phyloP scores from a whole-genome alignment of 2,797 vertebrate species.

The Xenopus petersii region DNA sequence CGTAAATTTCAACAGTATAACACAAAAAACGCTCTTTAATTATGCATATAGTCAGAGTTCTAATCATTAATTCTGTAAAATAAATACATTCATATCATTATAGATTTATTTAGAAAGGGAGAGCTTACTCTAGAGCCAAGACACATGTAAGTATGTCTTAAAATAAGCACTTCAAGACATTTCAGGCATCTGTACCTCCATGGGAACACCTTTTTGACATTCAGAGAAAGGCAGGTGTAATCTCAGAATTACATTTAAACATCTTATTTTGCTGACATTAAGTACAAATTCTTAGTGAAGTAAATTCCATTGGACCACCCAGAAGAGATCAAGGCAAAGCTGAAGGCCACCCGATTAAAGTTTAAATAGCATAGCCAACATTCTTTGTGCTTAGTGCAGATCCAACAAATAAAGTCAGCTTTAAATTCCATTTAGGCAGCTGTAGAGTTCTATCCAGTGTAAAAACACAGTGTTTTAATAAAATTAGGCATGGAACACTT shows the following conservation, averaged over 20 bases:
- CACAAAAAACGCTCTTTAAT: no score
- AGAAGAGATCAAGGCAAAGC: not conserved
- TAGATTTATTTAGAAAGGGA: no score
- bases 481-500: no score
- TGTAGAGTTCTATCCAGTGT: not conserved
- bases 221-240: slow-evolving; percentile 1
- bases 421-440: not conserved
- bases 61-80: no score
- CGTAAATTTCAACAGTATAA: no score
- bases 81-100: no score
- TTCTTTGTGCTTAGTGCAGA: not conserved
- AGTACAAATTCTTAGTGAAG: not conserved
- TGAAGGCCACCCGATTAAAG: not conserved
- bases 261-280: not conserved
- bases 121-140: no score
- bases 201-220: slow-evolving; percentile 30
- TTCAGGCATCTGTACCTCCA: not conserved
- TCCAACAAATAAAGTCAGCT: not conserved
- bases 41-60: no score
- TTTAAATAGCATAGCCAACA: not conserved
- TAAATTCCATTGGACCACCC: slow-evolving; percentile 13
- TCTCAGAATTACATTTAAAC: no score
- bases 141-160: no score
- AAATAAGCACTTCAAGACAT: no score
- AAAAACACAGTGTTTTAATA: no score